A percentile compares a stretch with the other conserved stretches of the same genome.
Evolutionary conservation across 2,797 vertebrate species (phyloP).

Genomic region (Poliocrania exsul): DNA sequence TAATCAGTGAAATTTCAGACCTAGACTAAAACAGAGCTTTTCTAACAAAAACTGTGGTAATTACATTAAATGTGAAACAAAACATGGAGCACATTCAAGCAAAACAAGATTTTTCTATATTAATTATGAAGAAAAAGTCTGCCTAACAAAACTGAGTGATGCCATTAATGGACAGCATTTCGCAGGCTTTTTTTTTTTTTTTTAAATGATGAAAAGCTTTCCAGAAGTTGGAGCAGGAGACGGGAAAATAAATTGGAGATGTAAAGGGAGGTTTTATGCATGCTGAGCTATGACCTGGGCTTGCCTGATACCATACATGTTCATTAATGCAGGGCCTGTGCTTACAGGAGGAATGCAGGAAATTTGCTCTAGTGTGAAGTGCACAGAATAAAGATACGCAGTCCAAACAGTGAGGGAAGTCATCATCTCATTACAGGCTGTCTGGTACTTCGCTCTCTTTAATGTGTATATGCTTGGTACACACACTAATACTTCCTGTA

Average conservation of each 20-base stretch:
- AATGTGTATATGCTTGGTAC: constrained; percentile 10
- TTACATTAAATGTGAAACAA: constrained; percentile 46
- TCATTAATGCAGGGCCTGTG: neutral
- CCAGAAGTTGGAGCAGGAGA: constrained; percentile 2
- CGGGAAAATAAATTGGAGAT: neutral
- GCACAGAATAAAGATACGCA: neutral
- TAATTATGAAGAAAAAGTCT: constrained; percentile 45
- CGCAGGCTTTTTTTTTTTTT: neutral
- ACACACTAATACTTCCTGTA: constrained; percentile 15
- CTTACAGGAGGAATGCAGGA: neutral
- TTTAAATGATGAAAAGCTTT: neutral
- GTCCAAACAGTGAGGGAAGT: constrained; percentile 30
- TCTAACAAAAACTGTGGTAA: constrained; percentile 42
- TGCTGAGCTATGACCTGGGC: constrained; percentile 37
- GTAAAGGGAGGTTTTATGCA: constrained; percentile 8
- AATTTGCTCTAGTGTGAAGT: neutral
- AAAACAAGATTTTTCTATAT: constrained; percentile 36
- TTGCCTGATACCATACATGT: constrained; percentile 47
- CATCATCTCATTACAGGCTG: constrained; percentile 22
- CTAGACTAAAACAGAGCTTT: constrained; percentile 64
- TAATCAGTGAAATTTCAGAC: constrained; percentile 34
- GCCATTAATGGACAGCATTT: constrained; percentile 19
- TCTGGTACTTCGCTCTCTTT: constrained; percentile 40
- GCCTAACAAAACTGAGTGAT: constrained; percentile 4
- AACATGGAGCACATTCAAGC: constrained; percentile 23